A percentile compares a stretch with the other conserved stretches of the same genome.
Evolutionary conservation across 2,797 vertebrate genomes (phyloP).

Genomic region (Acropternis orthonyx): DNA sequence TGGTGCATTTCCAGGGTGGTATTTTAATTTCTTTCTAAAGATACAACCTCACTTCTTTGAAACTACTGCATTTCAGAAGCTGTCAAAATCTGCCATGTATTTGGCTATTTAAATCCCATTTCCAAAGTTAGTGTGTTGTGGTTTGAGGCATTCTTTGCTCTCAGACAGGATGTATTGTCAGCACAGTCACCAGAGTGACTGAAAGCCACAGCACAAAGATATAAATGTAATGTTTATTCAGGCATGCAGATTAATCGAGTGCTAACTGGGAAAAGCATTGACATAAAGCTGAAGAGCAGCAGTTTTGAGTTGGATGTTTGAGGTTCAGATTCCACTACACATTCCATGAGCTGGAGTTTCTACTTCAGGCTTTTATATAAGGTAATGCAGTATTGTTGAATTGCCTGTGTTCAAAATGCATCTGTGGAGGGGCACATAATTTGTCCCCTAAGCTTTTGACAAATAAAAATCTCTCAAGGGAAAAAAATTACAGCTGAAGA

Average conservation of each 20-base stretch:
- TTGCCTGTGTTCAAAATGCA: not conserved
- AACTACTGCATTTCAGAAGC: not conserved
- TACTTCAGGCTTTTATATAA: not conserved
- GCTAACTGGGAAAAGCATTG: not conserved
- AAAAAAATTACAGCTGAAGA: not conserved
- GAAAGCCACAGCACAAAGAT: not conserved
- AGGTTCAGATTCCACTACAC: not conserved
- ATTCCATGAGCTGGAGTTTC: not conserved
- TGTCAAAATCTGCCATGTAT: not conserved
- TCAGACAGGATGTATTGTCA: not conserved
- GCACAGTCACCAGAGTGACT: not conserved
- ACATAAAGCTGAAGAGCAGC: not conserved
- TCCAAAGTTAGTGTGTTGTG: not conserved
- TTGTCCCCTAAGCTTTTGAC: not conserved
- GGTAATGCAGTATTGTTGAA: not conserved
- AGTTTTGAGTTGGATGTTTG: not conserved
- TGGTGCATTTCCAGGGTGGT: not conserved
- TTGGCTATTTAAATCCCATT: not conserved
- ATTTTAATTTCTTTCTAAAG: not conserved
- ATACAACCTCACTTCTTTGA: not conserved
- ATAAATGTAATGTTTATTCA: not conserved
- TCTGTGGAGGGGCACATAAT: not conserved
- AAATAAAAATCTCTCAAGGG: not conserved
- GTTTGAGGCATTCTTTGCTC: not conserved
- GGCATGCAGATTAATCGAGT: not conserved